phyloP scores from a whole-genome alignment of 2,113 vertebrate species.

The Herpailurus yagouaroundi region DNA sequence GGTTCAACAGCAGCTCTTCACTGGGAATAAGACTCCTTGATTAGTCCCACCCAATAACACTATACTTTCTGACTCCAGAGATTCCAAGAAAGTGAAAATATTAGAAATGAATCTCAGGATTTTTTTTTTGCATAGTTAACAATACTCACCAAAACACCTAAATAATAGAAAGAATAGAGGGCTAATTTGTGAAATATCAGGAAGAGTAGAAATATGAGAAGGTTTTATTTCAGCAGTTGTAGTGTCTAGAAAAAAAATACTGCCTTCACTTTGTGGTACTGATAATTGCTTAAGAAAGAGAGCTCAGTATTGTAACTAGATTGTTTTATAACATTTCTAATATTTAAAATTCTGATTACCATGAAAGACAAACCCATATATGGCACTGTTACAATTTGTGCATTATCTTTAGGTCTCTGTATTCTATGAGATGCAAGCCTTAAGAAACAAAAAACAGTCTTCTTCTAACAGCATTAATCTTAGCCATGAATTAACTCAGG shows the following conservation, averaged over 20 bases:
- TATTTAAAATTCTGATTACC: neutral
- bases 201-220: neutral
- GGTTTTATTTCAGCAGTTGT: neutral
- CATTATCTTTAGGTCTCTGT: neutral
- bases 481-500: neutral
- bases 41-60: neutral
- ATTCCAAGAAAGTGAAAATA: neutral
- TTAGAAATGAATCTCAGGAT: neutral
- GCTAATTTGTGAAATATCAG: neutral
- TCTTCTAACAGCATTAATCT: neutral
- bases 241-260: neutral
- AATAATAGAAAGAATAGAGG: neutral
- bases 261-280: neutral
- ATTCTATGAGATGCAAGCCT: neutral
- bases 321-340: neutral
- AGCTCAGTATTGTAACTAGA: neutral
- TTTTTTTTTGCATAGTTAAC: neutral
- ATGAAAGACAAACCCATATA: neutral
- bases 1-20: neutral
- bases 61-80: neutral
- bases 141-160: fast-evolving
- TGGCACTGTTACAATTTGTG: neutral
- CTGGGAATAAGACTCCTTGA: neutral
- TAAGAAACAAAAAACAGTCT: neutral
- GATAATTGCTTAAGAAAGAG: neutral